Evolutionary conservation across 2,888 invertebrate species (phyloP).

Genomic region (Allolobophora icterica): DNA sequence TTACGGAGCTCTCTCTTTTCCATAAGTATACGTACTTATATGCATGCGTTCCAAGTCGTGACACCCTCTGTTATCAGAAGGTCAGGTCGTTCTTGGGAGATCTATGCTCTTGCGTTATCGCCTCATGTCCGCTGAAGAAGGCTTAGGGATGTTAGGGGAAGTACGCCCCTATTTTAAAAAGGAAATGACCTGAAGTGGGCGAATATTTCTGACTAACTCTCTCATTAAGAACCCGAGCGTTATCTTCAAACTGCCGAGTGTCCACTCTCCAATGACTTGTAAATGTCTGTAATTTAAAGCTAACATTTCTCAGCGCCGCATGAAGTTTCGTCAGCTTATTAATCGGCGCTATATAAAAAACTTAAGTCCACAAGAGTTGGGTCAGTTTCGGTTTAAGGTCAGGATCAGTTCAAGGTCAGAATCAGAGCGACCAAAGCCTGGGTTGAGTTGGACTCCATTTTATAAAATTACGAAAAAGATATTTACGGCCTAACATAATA

Average conservation of each 20-base stretch:
- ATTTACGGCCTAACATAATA: too few species aligned
- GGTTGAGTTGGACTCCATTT: too few species aligned
- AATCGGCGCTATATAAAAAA: neutral
- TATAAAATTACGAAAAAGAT: too few species aligned
- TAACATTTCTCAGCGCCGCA: neutral
- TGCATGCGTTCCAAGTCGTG: neutral
- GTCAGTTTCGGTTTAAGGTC: too few species aligned
- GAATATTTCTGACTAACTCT: too few species aligned
- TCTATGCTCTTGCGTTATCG: neutral
- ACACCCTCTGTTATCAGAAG: neutral
- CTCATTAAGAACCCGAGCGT: neutral
- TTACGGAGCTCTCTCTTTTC: neutral
- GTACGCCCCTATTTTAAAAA: neutral
- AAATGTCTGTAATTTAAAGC: neutral
- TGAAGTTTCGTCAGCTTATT: neutral
- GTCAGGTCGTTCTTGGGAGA: neutral
- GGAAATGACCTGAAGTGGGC: neutral
- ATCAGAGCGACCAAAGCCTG: too few species aligned
- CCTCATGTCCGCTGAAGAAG: neutral
- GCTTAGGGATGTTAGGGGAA: neutral
- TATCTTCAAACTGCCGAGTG: neutral
- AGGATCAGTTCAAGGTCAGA: too few species aligned
- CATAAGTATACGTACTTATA: neutral
- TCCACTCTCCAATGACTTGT: neutral
- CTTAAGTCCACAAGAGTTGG: too few species aligned